Evolutionary conservation across 1,140 invertebrate species (phyloP), one percentile per base, ranked within the genome.

Genomic region (Drosophila fuyamai): DNA sequence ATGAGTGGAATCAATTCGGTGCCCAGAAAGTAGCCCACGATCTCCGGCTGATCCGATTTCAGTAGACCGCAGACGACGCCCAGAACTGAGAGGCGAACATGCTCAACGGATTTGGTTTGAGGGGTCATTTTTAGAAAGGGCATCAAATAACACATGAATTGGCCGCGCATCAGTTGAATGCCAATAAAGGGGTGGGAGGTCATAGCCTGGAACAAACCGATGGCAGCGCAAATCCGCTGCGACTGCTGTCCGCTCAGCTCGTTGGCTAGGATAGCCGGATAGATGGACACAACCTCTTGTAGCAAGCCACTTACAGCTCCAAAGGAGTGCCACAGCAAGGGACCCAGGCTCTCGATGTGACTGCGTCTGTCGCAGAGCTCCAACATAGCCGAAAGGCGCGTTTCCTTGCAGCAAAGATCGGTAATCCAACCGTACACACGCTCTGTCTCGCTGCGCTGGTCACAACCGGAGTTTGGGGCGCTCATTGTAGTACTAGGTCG

Each of bases 321-420:
- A 46, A 71, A 77, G 4, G 66, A 51, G n/a, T 79, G 58, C 76
- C 76, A 79, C 1, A 79, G 57, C 40, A 79, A 10, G 7, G 55
- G 58, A 10, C 76, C 76, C 18, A 79, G 32, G 5, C 36, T 60
- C 13, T 41, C 40, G 6, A 79, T 32, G 9, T 46, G 18, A 13
- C 27, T 16, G 13, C 75, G 74, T 5, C 66, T 44, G 14, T 78
- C 75, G n/a, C 48, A 63, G 13, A 79, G 75, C 53, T 77, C 75
- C 29, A 63, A 12, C 58, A 79, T 77, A 18, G 76, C 76, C 14
- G n/a, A n/a, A 0, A 59, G 55, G 4, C 72, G 60, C 0, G 27
- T 27, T 5, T 76, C 61, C 55, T 67, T 58, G 23, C 36, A 48
- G 55, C 74, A 76, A 12, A 76, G 63, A 27, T 76, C 43, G 2